Conservation (phyloP, 2,113 vertebrate genomes). For the Triplophysa tibetana region DNA sequence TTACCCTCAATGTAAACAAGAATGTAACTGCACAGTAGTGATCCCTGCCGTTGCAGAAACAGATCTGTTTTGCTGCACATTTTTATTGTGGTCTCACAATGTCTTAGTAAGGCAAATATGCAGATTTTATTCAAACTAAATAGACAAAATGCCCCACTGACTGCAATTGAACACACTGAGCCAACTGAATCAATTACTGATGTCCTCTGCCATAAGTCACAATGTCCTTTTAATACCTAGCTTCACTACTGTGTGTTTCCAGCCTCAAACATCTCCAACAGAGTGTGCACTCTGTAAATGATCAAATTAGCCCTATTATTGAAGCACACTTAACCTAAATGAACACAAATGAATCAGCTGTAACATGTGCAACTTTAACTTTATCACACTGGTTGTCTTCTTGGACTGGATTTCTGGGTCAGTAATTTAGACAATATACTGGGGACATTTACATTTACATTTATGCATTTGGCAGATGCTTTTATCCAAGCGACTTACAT, state of each 20-base stretch:
- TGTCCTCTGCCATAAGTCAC: neutral
- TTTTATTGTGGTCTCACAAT: neutral
- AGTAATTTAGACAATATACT: neutral
- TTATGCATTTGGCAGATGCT: too few relatives aligned
- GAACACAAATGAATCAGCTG: constrained; percentile 12
- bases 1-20: too few relatives aligned
- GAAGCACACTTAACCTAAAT: constrained; percentile 8
- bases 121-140: neutral
- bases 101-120: neutral
- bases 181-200: neutral
- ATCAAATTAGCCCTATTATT: constrained; percentile 22
- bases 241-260: neutral
- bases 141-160: neutral
- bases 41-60: neutral
- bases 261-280: neutral
- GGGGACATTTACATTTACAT: too few relatives aligned
- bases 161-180: neutral
- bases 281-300: neutral
- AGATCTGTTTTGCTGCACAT: neutral
- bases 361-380: constrained; percentile 12
- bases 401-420: neutral
- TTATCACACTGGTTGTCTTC: neutral
- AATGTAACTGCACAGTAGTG: too few relatives aligned
- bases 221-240: neutral
- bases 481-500: too few relatives aligned